These are phyloP conservation scores for Brachyistius frenatus DNA, from an alignment of 2,113 vertebrate genomes.

Conservation along the genomic window DNA sequence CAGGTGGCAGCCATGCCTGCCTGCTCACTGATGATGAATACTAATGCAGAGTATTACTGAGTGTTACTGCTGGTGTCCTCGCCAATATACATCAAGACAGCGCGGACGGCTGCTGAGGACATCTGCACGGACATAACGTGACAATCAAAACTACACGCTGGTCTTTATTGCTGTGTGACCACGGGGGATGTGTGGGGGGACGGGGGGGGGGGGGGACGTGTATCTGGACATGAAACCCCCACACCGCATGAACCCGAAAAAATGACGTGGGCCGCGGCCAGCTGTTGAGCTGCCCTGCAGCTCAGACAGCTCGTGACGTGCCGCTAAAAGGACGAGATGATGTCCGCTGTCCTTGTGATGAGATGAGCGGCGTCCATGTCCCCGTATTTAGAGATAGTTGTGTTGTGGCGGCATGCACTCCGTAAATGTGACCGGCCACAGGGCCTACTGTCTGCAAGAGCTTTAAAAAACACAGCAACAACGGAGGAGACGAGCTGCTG, in stretches of 20 bases:
- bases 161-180: neutral
- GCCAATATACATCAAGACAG: neutral
- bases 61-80: slow-evolving; percentile 11
- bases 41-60: slow-evolving; percentile 49
- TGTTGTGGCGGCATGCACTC: slow-evolving; percentile 47
- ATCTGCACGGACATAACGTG: neutral
- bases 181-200: no score
- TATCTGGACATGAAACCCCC: neutral
- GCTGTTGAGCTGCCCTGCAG: slow-evolving; percentile 15
- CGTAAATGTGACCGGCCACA: slow-evolving; percentile 37
- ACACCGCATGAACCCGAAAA: neutral
- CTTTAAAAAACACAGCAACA: neutral
- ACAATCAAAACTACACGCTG: slow-evolving; percentile 9
- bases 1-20: slow-evolving; percentile 74
- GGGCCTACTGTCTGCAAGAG: slow-evolving; percentile 22
- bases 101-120: neutral
- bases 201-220: no score
- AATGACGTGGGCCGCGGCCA: neutral
- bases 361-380: slow-evolving; percentile 46
- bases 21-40: slow-evolving; percentile 63
- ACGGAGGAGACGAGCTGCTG: neutral
- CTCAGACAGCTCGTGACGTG: slow-evolving; percentile 6
- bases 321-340: slow-evolving; percentile 27
- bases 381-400: slow-evolving; percentile 62
- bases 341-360: slow-evolving; percentile 7